phyloP scores from a whole-genome alignment of 1,140 invertebrate genomes.

The Drosophila quadrilineata region DNA sequence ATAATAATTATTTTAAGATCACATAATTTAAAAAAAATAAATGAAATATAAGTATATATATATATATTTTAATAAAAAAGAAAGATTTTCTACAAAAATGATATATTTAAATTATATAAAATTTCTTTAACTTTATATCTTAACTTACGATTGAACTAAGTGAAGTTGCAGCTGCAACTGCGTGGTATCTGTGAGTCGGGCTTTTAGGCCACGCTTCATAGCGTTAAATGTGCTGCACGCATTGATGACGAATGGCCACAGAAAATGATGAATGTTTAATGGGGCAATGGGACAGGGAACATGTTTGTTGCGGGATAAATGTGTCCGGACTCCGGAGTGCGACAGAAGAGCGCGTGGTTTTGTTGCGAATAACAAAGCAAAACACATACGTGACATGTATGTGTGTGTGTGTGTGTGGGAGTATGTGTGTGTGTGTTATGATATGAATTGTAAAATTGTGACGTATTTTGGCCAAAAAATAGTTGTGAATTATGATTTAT shows the following conservation, averaged over 20 bases:
- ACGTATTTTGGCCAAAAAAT: too few species aligned
- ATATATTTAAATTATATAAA: too few species aligned
- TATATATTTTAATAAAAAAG: too few species aligned
- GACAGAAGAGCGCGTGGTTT: constrained; percentile 5
- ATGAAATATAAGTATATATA: too few species aligned
- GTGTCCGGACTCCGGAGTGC: constrained; percentile 14
- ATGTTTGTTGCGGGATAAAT: constrained; percentile 48
- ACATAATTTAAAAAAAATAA: too few species aligned
- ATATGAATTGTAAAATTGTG: constrained; percentile 19
- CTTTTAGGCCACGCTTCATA: constrained; percentile 4
- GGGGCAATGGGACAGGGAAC: constrained; percentile 62
- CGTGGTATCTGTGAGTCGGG: too few species aligned
- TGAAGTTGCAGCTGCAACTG: too few species aligned
- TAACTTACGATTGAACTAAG: too few species aligned
- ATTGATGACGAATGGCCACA: constrained; percentile 68
- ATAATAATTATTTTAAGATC: too few species aligned
- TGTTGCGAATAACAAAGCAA: constrained; percentile 8
- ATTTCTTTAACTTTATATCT: too few species aligned
- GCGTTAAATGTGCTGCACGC: constrained; percentile 67
- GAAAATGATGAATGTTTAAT: constrained; percentile 78
- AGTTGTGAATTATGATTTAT: constrained; percentile 21
- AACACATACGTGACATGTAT: neutral
- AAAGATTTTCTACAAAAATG: too few species aligned
- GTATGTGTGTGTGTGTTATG: neutral
- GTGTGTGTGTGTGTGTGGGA: neutral